phyloP scores from a whole-genome alignment of 2,113 vertebrate species.

The Nycticryphes semicollaris region DNA sequence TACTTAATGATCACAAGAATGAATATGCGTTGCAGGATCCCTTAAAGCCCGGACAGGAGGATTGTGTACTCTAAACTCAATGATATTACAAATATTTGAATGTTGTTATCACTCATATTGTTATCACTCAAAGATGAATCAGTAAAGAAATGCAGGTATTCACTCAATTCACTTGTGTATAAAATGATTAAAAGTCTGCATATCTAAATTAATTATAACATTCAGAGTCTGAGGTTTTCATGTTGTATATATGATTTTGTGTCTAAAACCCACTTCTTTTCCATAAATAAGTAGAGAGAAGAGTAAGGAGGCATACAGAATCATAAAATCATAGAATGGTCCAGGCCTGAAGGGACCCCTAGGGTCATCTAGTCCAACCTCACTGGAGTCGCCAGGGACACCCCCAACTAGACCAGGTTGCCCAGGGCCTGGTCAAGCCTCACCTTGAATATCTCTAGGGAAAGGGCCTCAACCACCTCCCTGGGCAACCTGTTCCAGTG shows the following conservation, averaged over 20 bases:
- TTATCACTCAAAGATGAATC: not conserved
- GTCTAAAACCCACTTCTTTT: fast-evolving
- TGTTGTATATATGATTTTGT: not conserved
- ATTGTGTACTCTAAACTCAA: not conserved
- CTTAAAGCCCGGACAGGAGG: not conserved
- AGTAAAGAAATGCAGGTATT: not conserved
- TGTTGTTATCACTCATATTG: no score
- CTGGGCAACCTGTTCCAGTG: no score
- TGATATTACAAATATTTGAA: not conserved
- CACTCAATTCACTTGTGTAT: not conserved
- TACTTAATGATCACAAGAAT: not conserved
- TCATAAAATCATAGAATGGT: no score
- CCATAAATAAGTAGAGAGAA: not conserved
- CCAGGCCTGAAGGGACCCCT: no score
- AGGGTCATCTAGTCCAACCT: no score
- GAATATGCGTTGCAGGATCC: not conserved
- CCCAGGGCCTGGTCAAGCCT: no score
- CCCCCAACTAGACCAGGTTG: no score
- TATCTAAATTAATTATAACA: not conserved
- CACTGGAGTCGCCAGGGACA: no score
- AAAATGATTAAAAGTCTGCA: not conserved
- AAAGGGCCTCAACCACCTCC: no score
- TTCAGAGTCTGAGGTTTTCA: not conserved
- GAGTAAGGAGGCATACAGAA: not conserved
- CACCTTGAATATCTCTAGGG: no score